Conservation (phyloP, 2,113 vertebrate genomes). For the Prietella phreatophila region DNA sequence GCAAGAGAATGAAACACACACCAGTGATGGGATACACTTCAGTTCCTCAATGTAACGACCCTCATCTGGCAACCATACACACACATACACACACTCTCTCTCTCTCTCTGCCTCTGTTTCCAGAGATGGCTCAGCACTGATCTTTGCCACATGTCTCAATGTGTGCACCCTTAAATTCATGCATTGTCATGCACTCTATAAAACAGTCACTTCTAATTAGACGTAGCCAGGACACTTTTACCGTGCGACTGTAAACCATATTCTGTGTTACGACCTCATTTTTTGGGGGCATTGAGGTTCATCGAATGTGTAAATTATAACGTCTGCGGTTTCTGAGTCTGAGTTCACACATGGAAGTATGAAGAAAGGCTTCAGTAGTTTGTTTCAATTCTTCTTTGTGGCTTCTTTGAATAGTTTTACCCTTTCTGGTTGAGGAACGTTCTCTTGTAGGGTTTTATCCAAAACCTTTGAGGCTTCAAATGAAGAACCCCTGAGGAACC, state of each 20-base stretch:
- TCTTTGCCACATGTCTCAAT: slow-evolving; percentile 52
- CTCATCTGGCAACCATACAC: slow-evolving; percentile 26
- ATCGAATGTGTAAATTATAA: slow-evolving; percentile 41
- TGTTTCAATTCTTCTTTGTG: slow-evolving; percentile 10
- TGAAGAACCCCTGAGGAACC: neutral
- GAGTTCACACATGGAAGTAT: slow-evolving; percentile 43
- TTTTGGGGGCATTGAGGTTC: slow-evolving; percentile 24
- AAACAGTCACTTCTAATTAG: slow-evolving; percentile 57
- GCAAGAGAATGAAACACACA: slow-evolving; percentile 4
- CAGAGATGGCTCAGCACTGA: slow-evolving; percentile 33
- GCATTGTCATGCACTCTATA: slow-evolving; percentile 53
- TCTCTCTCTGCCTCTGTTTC: neutral
- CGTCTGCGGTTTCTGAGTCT: slow-evolving; percentile 36
- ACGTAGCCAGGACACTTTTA: slow-evolving; percentile 39
- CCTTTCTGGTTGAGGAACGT: neutral
- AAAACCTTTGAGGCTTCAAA: neutral
- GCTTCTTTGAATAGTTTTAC: neutral
- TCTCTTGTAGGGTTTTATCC: neutral
- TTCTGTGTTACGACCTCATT: slow-evolving; percentile 24
- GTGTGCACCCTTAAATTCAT: slow-evolving; percentile 46
- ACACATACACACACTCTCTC: neutral
- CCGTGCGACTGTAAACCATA: slow-evolving; percentile 38
- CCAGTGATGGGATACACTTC: slow-evolving; percentile 8
- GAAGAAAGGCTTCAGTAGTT: slow-evolving; percentile 22
- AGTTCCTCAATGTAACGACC: neutral